A percentile compares a stretch with the other conserved stretches of the same genome.
phyloP scores from a whole-genome alignment of 2,888 invertebrate genomes.

The Romanomermis culicivorax region DNA sequence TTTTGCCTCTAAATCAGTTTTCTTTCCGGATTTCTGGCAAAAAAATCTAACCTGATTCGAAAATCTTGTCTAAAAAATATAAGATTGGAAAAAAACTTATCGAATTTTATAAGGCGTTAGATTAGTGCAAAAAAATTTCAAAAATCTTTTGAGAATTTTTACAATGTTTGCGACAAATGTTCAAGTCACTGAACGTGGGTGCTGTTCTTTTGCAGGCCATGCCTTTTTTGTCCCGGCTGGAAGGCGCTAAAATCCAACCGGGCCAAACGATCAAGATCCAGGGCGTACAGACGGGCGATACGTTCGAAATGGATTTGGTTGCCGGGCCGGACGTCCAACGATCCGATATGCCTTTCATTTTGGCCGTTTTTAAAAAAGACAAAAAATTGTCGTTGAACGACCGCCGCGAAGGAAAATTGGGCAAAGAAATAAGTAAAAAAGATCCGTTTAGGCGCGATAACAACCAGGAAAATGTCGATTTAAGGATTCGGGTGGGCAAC shows the following conservation, averaged over 20 bases:
- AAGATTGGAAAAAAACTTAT: no score
- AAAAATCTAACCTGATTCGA: no score
- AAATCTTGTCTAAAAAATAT: no score
- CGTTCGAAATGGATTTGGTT: background rate
- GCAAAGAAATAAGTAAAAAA: conserved; percentile 22
- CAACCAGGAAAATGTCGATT: conserved; percentile 20
- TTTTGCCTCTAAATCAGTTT: no score
- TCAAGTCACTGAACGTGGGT: no score
- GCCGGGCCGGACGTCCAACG: conserved; percentile 3
- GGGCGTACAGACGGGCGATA: conserved; percentile 14
- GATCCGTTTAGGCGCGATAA: conserved; percentile 18
- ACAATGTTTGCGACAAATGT: no score
- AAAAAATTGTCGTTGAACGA: conserved; percentile 20
- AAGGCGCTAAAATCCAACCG: conserved; percentile 23
- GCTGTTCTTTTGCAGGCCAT: background rate
- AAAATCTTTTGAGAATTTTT: no score
- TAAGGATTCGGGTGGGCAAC: conserved; percentile 23
- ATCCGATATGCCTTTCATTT: conserved; percentile 20
- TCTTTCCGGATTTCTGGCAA: no score
- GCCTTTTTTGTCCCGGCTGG: conserved; percentile 24
- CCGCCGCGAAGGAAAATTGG: conserved; percentile 21
- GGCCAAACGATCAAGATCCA: conserved; percentile 25
- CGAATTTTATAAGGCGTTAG: no score
- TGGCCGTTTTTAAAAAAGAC: conserved; percentile 21
- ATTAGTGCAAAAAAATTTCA: no score